phyloP scores from a whole-genome alignment of 2,113 vertebrate genomes.

The Oceanodroma tethys region DNA sequence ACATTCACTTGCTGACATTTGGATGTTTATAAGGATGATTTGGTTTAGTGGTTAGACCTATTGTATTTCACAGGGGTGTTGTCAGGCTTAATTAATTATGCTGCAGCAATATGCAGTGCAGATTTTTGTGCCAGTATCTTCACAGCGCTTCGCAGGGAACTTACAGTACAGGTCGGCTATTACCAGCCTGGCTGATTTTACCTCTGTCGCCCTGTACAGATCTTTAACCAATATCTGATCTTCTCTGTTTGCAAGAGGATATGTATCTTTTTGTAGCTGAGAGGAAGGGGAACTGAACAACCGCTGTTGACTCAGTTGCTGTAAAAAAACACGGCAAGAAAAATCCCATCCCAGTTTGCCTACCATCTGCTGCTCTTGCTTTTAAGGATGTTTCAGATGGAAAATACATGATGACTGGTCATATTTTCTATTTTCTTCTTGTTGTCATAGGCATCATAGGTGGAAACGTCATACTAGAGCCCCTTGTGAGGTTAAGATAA shows the following conservation, averaged over 20 bases:
- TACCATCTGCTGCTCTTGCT: background rate
- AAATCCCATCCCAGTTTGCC: background rate
- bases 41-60: constrained; percentile 56
- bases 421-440: background rate
- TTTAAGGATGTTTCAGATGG: background rate
- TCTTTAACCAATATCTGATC: background rate
- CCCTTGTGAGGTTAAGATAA: background rate
- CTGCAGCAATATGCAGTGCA: constrained; percentile 51
- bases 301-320: rapidly evolving
- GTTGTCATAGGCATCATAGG: background rate
- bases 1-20: constrained; percentile 33
- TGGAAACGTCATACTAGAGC: background rate
- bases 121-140: constrained; percentile 31
- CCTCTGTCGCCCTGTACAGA: background rate
- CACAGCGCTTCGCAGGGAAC: background rate
- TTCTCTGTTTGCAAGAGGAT: background rate
- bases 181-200: background rate
- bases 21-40: constrained; percentile 56
- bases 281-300: background rate
- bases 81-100: constrained; percentile 63
- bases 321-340: background rate
- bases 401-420: background rate
- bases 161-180: background rate
- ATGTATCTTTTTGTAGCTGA: background rate
- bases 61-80: constrained; percentile 58